Evolutionary conservation across 2,888 invertebrate species (phyloP).

Genomic region (Amiota communis): DNA sequence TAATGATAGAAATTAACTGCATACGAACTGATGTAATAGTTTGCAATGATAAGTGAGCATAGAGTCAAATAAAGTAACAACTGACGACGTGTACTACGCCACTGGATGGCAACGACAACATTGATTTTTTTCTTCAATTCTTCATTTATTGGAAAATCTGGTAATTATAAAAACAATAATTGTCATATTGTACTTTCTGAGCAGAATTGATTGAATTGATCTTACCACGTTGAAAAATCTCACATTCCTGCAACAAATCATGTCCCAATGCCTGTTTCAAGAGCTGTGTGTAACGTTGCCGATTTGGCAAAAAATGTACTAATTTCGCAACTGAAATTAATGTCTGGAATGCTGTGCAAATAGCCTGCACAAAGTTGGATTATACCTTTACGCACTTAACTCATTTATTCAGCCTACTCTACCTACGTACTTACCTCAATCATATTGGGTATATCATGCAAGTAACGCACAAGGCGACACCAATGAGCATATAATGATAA

Average conservation of each 20-base stretch:
- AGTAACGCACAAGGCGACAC: constrained; percentile 43
- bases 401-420: too few relatives aligned
- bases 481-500: constrained; percentile 59
- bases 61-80: constrained; percentile 55
- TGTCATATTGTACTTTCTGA: background rate
- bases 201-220: background rate
- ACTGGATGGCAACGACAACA: constrained; percentile 52
- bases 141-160: constrained; percentile 53
- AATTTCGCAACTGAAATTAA: constrained; percentile 54
- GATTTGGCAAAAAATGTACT: constrained; percentile 55
- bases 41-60: constrained; percentile 46
- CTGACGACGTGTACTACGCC: constrained; percentile 57
- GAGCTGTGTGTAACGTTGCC: constrained; percentile 51
- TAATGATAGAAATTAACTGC: constrained; percentile 52
- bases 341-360: constrained; percentile 54
- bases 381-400: background rate
- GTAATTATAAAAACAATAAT: background rate
- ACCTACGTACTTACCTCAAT: constrained; percentile 57
- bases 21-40: constrained; percentile 55
- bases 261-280: constrained; percentile 53
- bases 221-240: constrained; percentile 52
- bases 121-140: constrained; percentile 51
- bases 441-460: constrained; percentile 54
- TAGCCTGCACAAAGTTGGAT: constrained; percentile 45
- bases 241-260: constrained; percentile 53